Base-by-base conservation (phyloP, 1,140 invertebrate genomes). In the Ceratosolen fusciceps region DNA sequence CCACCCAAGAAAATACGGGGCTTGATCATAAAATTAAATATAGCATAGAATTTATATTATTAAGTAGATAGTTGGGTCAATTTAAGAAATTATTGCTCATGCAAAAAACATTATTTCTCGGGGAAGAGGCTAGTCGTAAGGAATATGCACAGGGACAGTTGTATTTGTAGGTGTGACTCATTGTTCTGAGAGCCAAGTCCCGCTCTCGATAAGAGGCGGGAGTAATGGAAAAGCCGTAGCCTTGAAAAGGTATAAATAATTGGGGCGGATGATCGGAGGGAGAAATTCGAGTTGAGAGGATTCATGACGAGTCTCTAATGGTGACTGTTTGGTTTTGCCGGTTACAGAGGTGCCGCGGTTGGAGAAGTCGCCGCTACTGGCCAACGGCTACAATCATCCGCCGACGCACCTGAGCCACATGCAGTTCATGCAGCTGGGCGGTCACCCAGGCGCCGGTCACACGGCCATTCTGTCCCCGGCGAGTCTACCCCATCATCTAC, bases 321-420 rank as follows among this genome's bases (percentile, higher is more conserved):
- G 47, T 39, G 68, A 47, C 67, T 71, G 43, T 71, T 71, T 49
- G 43, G 21, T 85, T 83, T 78, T 85, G 54, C 24, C 86, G 86
- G 70, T 93, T 93, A 12, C 92, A 95, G 95, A 96, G 91, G 95
- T 96, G 88, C 94, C 95, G 65, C 92, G 96, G 80, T 90, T 97
- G 92, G 96, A 97, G 88, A 98, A 98, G 90, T 97, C 96, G 34
- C 96, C 96, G 26, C 92, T 97, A 10, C 91, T 98, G 73, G 95
- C 96, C 49, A 98, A 98, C 87, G 97, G 97, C 49, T 98, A 98
- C 92, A 97, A 97, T 91, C 96, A 96, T 82, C 96, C 96, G 74
- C 96, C 96, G 62, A 97, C 96, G 82, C 95, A 96, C 87, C 92
- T 96, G 81, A 95, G 95, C 85, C 96, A 96, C 83, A 96, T 98